A percentile compares a stretch with the other conserved stretches of the same genome.
Evolutionary conservation across 2,888 invertebrate species (phyloP).

Genomic region (Drosophila merina): DNA sequence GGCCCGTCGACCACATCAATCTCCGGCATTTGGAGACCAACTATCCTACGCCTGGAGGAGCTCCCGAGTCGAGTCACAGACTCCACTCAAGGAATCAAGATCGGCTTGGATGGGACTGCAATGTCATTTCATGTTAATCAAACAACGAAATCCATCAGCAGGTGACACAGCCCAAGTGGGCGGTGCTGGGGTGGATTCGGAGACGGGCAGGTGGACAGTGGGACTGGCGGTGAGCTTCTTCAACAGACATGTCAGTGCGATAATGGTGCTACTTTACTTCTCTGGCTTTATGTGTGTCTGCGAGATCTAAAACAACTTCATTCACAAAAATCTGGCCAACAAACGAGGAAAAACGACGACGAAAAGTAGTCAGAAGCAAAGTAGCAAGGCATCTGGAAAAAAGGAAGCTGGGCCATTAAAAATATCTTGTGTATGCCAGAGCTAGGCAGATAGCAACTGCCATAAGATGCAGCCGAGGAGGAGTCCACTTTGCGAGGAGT

Average conservation of each 20-base stretch:
- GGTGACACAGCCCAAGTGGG: constrained; percentile 69
- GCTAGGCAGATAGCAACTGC: constrained; percentile 60
- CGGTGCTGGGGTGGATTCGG: constrained; percentile 16
- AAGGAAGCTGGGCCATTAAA: constrained; percentile 77
- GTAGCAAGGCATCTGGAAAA: constrained; percentile 45
- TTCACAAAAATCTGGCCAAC: constrained; percentile 76
- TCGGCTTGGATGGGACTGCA: constrained; percentile 46
- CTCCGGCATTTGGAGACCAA: constrained; percentile 41
- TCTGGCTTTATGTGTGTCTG: constrained; percentile 14
- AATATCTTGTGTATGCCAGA: constrained; percentile 77
- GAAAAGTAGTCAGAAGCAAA: constrained; percentile 12
- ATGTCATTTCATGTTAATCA: constrained; percentile 77
- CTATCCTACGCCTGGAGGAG: constrained; percentile 22
- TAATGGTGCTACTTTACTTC: constrained; percentile 71
- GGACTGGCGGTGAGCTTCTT: constrained; percentile 25
- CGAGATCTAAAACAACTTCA: constrained; percentile 73
- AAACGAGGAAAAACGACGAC: constrained; percentile 1
- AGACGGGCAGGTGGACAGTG: neutral
- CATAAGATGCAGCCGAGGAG: constrained; percentile 43
- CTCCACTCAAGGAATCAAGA: constrained; percentile 69
- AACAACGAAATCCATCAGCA: constrained; percentile 77
- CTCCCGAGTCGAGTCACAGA: constrained; percentile 53
- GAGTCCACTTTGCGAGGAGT: constrained; percentile 62
- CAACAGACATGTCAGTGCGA: constrained; percentile 79
- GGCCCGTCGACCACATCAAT: constrained; percentile 50